phyloP scores from a whole-genome alignment of 2,797 vertebrate genomes.

The Spea hammondii region DNA sequence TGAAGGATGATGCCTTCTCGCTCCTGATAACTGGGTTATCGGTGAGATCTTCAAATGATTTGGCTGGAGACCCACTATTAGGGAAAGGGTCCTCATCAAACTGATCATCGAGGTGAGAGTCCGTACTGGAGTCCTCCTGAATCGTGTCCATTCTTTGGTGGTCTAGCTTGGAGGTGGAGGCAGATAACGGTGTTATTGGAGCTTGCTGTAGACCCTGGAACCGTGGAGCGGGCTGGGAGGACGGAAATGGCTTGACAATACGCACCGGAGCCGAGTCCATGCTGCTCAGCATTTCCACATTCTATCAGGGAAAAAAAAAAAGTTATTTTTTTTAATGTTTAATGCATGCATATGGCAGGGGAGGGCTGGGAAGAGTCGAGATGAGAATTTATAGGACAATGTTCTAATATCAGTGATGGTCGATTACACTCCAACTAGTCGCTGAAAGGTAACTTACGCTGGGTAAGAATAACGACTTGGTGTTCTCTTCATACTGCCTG shows the following conservation, averaged over 20 bases:
- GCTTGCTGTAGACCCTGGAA: conserved; percentile 65
- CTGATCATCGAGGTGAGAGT: conserved; percentile 83
- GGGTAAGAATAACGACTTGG: conserved; percentile 79
- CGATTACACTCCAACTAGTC: too few relatives aligned
- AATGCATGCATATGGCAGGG: too few relatives aligned
- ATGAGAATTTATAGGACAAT: too few relatives aligned
- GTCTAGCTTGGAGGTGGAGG: conserved; percentile 68
- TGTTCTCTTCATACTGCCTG: conserved; percentile 87
- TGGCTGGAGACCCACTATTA: conserved; percentile 78
- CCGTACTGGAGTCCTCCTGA: conserved; percentile 91
- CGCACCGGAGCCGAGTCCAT: conserved; percentile 79
- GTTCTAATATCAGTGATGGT: too few relatives aligned
- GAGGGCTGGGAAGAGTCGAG: too few relatives aligned
- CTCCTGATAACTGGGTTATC: conserved; percentile 71
- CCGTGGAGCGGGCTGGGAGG: conserved; percentile 57
- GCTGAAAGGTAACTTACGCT: conserved; percentile 78
- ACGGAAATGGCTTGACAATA: conserved; percentile 79
- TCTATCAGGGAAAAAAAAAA: conserved; percentile 68
- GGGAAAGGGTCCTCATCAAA: conserved; percentile 80
- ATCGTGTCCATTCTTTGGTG: conserved; percentile 90
- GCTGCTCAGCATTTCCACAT: conserved; percentile 84
- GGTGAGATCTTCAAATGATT: conserved; percentile 91
- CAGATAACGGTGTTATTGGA: conserved; percentile 57
- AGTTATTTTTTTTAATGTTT: too few relatives aligned
- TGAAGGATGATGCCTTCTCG: conserved; percentile 77